Evolutionary conservation across 2,888 invertebrate species (phyloP).

Genomic region (Chloroclysta siterata): DNA sequence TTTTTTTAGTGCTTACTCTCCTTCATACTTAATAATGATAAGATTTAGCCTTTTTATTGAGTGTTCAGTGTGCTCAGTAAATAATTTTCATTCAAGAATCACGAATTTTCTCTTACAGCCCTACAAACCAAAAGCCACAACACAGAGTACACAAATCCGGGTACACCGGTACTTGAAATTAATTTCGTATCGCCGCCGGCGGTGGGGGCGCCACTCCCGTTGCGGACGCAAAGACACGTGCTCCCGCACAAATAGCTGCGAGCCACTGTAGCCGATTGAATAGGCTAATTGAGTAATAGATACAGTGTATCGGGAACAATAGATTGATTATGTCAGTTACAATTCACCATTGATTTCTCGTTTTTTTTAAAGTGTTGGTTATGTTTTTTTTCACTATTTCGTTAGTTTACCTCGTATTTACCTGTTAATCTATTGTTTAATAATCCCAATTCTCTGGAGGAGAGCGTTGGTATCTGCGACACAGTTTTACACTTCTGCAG

Average conservation of each 20-base stretch:
- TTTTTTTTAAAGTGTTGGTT: no score
- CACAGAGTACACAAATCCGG: conserved; percentile 75
- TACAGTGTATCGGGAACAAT: conserved; percentile 17
- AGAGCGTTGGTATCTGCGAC: no score
- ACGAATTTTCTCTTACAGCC: conserved; percentile 48
- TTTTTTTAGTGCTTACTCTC: no score
- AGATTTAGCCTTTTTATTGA: no score
- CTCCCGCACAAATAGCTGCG: conserved; percentile 39
- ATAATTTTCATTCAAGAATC: background rate
- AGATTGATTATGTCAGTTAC: background rate
- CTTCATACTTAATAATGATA: no score
- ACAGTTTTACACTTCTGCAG: no score
- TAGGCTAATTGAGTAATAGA: conserved; percentile 40
- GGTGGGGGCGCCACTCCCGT: conserved; percentile 41
- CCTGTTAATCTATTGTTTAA: no score
- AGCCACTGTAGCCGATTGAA: conserved; percentile 36
- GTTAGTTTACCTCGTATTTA: no score
- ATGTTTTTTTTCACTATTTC: no score
- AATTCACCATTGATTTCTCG: no score
- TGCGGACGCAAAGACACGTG: conserved; percentile 64
- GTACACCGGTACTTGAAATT: conserved; percentile 73
- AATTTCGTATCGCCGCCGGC: conserved; percentile 77
- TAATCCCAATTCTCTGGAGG: no score
- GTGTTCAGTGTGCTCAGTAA: no score
- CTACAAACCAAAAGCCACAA: conserved; percentile 47